Evolutionary conservation across 2,888 invertebrate species (phyloP), one percentile per base, ranked within the genome.

Genomic region (Nowickia ferox): DNA sequence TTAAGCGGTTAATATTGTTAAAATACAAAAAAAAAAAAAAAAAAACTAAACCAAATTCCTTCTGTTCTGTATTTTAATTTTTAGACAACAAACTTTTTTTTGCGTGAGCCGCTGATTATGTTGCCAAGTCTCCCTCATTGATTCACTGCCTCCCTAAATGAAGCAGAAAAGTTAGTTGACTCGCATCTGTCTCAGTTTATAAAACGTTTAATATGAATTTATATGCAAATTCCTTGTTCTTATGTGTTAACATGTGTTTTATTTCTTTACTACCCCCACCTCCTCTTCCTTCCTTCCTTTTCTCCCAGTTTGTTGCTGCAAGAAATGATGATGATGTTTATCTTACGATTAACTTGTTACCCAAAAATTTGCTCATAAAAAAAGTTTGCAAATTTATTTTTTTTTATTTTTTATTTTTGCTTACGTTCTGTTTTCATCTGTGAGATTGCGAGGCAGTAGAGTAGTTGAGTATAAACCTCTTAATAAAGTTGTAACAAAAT

Each of bases 301-400:
- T 57, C 30, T 6, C 0, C 5, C 30, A 30, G 6, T 30, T 30
- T 30, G 30, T 30, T n/a, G 42, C 8, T 53, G 30, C 53, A 30
- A 63, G 71, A 71, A 53, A 79, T 71, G 71, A 44, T 71, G 71
- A 44, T 74, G 84, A 84, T 84, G 68, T 78, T 84, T 84, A 79
- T 84, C 79, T 84, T 84, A 42, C 84, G 78, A 84, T 79, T 84
- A 84, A 79, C 68, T 84, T 84, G 78, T 79, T 79, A 79, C 69
- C 75, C 11, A 63, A 61, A 77, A 69, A 69, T 9, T 8, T 59
- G 65, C 42, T 19, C 79, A 57, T 68, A 55, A 80, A 72, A 30
- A 81, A 75, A 68, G 74, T 81, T 81, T 61, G 81, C 81, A 75
- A 57, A 57, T 51, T 48, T 17, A 30, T 63, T 61, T 38, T 57